Base-by-base conservation (phyloP, 1,140 invertebrate genomes). In the Zaprionus kolodkinae region DNA sequence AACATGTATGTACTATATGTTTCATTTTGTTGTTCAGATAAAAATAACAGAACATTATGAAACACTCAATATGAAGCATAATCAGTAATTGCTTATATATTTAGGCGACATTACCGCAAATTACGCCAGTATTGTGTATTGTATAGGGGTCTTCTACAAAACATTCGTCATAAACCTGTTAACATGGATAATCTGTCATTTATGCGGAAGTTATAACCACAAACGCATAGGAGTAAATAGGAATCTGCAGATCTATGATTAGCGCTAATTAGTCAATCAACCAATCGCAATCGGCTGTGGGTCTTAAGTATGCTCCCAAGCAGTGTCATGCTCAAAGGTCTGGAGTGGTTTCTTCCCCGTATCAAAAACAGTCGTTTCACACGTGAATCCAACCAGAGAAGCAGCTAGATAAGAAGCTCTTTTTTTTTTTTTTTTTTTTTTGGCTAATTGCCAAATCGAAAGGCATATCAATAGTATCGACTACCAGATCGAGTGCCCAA, bases 331-430 rank as follows among this genome's bases (percentile, higher is more conserved):
- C 17, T 45, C 69, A 88, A 86, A 77, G 76, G 59, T 83, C 57
- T 68, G 10, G 27, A 72, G 72, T 64, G 52, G 57, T 52, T 13
- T 56, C 62, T 71, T 79, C 10, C n/a, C 17, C 45, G 45, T 50
- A 86, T 86, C 84, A 38, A 77, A 83, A 88, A 36, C 84, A 86
- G 79, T 72, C 71, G 63, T 62, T 61, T 73, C 55, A 21, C 63
- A 71, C 82, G 83, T 86, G 82, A 76, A 76, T 70, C 50, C 35
- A 40, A 21, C 12, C 25, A 30, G 4, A 30, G 27, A 30, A 50
- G 63, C 71, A 69, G 57, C 64, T 48, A 50, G 54, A 76, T 72
- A 57, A 56, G 48, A 78, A 68, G 40, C 12, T 21, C 2, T 21
- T 21, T n/a, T 48, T 70, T 59, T 65, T 59, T 45, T 12, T 21